These are phyloP conservation scores for Conger conger DNA, from an alignment of 2,113 vertebrate species.

Conservation along the genomic window DNA sequence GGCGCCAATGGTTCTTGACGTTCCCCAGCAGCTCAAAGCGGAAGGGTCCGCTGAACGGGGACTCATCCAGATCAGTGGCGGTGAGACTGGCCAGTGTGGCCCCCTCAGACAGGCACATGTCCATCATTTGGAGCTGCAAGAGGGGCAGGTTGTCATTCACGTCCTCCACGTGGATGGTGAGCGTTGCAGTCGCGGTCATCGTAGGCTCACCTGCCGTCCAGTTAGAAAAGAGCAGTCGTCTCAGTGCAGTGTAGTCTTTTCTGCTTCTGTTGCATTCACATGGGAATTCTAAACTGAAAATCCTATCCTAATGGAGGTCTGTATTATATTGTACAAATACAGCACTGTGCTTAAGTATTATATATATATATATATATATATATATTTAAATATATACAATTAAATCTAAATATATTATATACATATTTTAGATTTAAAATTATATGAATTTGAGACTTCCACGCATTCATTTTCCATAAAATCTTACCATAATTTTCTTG, in stretches of 20 bases:
- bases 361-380: too few relatives aligned
- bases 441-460: too few relatives aligned
- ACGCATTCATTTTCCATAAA: too few relatives aligned
- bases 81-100: constrained; percentile 37
- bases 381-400: too few relatives aligned
- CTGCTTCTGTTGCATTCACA: constrained; percentile 7
- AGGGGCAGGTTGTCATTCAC: constrained; percentile 51
- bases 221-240: background rate
- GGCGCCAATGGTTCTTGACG: constrained; percentile 38
- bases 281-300: too few relatives aligned
- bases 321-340: background rate
- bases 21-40: constrained; percentile 44
- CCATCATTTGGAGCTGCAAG: background rate
- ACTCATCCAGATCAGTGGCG: constrained; percentile 43
- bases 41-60: constrained; percentile 50
- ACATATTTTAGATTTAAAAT: too few relatives aligned
- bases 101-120: constrained; percentile 43
- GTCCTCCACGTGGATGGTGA: constrained; percentile 36
- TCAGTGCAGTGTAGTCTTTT: background rate
- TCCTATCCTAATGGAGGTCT: too few relatives aligned
- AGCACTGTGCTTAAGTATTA: background rate
- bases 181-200: constrained; percentile 53
- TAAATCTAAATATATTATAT: too few relatives aligned
- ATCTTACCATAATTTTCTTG: too few relatives aligned
- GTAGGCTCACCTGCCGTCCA: constrained; percentile 51